Conservation (phyloP, 2,888 invertebrate species). For the Sceliomorpha sp. region DNA sequence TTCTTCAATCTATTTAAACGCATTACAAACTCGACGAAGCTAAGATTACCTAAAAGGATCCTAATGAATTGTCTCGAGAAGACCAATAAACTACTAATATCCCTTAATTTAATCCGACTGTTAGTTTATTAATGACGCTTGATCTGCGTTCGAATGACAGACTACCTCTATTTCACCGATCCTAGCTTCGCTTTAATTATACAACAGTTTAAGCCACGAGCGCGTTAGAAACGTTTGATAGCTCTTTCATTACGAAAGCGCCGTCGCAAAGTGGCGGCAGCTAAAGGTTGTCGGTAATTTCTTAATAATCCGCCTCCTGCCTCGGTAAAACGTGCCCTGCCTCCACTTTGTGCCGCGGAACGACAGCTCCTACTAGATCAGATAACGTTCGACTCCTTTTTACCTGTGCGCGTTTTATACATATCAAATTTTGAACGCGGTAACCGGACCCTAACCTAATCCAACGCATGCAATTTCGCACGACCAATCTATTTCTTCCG, state of each 20-base stretch:
- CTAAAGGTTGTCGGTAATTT: slow-evolving; percentile 38
- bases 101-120: no score
- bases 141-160: no score
- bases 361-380: slow-evolving; percentile 33
- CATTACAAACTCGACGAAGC: no score
- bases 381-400: slow-evolving; percentile 13
- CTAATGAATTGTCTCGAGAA: no score
- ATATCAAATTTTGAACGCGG: background rate
- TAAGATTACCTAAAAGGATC: no score
- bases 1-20: no score
- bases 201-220: slow-evolving; percentile 17
- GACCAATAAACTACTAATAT: no score
- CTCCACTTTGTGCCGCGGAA: slow-evolving; percentile 9
- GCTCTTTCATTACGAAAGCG: slow-evolving; percentile 38
- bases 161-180: no score
- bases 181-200: slow-evolving; percentile 30
- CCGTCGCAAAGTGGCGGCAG: slow-evolving; percentile 32
- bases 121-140: no score
- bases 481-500: background rate
- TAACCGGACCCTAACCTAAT: slow-evolving; percentile 9
- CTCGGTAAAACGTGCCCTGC: slow-evolving; percentile 18
- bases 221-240: slow-evolving; percentile 37
- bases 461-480: slow-evolving; percentile 4
- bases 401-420: background rate
- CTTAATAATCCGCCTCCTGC: slow-evolving; percentile 35